Percentiles rank a stretch among this genome's conserved stretches.
Conservation (phyloP, 35 echinoderm and acorn worm species). For the Patiria miniata region DNA sequence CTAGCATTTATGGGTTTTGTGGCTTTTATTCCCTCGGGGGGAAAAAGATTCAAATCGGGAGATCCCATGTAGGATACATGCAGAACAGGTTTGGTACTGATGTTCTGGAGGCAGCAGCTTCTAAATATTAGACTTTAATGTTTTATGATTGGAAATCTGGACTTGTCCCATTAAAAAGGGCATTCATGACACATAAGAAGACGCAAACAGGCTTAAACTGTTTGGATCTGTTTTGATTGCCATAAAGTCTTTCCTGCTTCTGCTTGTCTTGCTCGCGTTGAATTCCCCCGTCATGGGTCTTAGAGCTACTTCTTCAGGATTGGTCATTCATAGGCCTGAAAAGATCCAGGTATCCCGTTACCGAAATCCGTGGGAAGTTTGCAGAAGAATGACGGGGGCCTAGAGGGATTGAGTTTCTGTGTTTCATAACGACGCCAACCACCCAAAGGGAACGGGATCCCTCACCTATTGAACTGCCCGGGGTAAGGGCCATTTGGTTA, state of each 20-base stretch:
- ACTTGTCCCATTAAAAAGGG: too few relatives aligned
- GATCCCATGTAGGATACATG: too few relatives aligned
- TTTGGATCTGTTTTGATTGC: constrained; percentile 20
- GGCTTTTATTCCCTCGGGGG: too few relatives aligned
- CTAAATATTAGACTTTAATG: too few relatives aligned
- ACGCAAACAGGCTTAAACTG: neutral
- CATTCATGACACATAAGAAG: too few relatives aligned
- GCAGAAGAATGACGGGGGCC: neutral
- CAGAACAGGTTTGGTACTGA: too few relatives aligned
- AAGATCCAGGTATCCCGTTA: neutral
- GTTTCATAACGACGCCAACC: neutral
- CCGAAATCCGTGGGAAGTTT: constrained; percentile 11
- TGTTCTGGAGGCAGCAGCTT: too few relatives aligned
- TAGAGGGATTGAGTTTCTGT: neutral
- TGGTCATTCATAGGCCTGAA: too few relatives aligned
- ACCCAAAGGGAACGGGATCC: neutral
- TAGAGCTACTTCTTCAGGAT: too few relatives aligned
- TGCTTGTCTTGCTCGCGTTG: neutral
- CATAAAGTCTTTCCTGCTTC: neutral
- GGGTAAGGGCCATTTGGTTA: neutral
- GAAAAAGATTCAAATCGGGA: too few relatives aligned
- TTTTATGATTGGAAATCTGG: too few relatives aligned
- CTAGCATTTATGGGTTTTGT: too few relatives aligned
- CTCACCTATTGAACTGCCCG: neutral
- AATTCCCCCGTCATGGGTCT: neutral